These are phyloP conservation scores for Cisticola juncidis DNA, from an alignment of 2,113 vertebrate genomes.

Conservation along the genomic window DNA sequence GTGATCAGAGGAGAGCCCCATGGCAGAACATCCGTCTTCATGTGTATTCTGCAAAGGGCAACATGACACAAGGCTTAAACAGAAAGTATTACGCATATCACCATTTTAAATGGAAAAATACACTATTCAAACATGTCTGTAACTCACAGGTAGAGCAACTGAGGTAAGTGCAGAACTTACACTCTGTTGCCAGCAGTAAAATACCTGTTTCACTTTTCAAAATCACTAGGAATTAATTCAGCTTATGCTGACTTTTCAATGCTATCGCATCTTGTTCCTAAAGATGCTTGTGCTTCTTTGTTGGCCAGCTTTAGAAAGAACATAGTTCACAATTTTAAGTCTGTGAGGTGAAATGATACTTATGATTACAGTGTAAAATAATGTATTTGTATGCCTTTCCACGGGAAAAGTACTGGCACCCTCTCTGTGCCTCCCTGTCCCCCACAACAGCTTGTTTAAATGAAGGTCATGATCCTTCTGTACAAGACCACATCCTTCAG, in stretches of 20 bases:
- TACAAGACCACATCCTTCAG: neutral
- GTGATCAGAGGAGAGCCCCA: neutral
- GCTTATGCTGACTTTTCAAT: neutral
- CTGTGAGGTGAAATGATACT: neutral
- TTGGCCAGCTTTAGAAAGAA: neutral
- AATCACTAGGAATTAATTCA: neutral
- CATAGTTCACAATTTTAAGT: neutral
- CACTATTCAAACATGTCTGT: neutral
- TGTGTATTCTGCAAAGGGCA: neutral
- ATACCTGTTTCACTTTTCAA: neutral
- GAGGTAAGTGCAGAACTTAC: neutral
- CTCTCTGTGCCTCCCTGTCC: neutral
- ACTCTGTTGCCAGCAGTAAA: neutral
- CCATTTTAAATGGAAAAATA: neutral
- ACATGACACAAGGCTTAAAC: neutral
- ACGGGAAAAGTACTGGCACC: neutral
- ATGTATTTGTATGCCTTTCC: neutral
- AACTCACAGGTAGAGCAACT: neutral
- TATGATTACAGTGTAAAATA: neutral
- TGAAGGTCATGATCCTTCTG: neutral
- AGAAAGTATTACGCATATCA: neutral
- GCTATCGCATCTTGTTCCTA: neutral
- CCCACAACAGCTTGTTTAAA: neutral
- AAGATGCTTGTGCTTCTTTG: neutral
- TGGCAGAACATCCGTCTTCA: fast-evolving